phyloP scores from a whole-genome alignment of 1,140 invertebrate genomes.

The Drosophila sulfurigaster region DNA sequence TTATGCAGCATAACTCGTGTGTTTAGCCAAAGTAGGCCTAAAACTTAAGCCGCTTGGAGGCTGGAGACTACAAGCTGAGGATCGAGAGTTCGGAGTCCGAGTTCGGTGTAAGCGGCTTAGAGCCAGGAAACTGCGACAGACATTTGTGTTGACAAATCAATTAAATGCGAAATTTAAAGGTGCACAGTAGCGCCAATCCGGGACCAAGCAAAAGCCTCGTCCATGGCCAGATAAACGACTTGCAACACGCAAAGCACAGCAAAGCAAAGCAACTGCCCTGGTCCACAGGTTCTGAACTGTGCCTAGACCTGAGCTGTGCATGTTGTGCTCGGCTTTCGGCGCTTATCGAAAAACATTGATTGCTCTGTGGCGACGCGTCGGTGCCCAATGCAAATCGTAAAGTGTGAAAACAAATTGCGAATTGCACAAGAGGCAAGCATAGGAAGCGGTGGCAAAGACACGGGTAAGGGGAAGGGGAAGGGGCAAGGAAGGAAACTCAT shows the following conservation, averaged over 20 bases:
- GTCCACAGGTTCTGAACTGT: conserved; percentile 18
- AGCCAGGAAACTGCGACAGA: conserved; percentile 61
- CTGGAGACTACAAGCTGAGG: neutral
- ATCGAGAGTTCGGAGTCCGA: neutral
- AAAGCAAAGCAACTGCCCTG: neutral
- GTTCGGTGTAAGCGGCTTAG: conserved; percentile 63
- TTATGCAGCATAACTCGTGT: conserved; percentile 78
- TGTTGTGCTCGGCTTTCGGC: conserved; percentile 33
- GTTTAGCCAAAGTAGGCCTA: conserved; percentile 54
- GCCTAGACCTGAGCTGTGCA: conserved; percentile 36
- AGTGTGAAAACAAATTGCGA: conserved; percentile 81
- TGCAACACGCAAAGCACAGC: conserved; percentile 31
- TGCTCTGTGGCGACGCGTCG: conserved; percentile 3
- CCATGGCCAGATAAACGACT: conserved; percentile 28
- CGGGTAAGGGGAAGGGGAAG: neutral
- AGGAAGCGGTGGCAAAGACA: no score
- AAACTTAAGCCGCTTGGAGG: conserved; percentile 35
- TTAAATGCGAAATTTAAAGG: conserved; percentile 79
- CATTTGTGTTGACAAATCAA: conserved; percentile 82
- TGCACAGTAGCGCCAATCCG: conserved; percentile 62
- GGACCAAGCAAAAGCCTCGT: neutral
- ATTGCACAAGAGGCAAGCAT: neutral
- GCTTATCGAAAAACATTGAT: conserved; percentile 78
- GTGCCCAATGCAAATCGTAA: conserved; percentile 73
- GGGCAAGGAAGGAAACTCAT: conserved; percentile 62